Percentiles rank a stretch among this genome's conserved stretches.
Evolutionary conservation across 2,888 invertebrate species (phyloP).

Genomic region (Ypsolopha sequella): DNA sequence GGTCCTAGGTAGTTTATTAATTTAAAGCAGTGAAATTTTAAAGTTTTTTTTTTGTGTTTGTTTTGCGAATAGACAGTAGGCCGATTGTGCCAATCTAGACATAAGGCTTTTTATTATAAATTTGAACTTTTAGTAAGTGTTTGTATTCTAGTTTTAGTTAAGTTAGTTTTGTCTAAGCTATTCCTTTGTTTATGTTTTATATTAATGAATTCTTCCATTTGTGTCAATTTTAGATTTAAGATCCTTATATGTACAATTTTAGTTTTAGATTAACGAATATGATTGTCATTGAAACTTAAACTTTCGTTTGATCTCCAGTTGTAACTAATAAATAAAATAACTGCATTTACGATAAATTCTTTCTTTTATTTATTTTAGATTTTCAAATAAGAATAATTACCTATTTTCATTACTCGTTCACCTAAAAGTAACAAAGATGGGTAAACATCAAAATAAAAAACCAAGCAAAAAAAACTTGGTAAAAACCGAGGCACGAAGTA

Average conservation of each 20-base stretch:
- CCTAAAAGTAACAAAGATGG: constrained; percentile 6
- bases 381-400: no score
- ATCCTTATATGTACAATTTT: neutral
- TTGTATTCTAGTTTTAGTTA: constrained; percentile 7
- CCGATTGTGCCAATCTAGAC: constrained; percentile 59
- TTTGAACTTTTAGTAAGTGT: neutral
- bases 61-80: constrained; percentile 31
- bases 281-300: constrained; percentile 49
- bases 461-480: neutral
- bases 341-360: no score
- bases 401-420: constrained; percentile 1
- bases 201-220: constrained; percentile 40
- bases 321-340: constrained; percentile 16
- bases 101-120: constrained; percentile 6
- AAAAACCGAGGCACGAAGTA: neutral
- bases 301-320: constrained; percentile 66
- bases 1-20: no score
- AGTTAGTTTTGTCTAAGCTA: constrained; percentile 8
- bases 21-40: no score
- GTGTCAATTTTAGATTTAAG: constrained; percentile 29
- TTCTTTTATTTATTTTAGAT: no score
- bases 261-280: constrained; percentile 19
- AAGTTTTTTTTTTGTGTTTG: constrained; percentile 12
- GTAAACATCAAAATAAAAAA: neutral
- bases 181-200: neutral